Conservation (phyloP, 2,797 vertebrate species). For the Capromys pilorides region DNA sequence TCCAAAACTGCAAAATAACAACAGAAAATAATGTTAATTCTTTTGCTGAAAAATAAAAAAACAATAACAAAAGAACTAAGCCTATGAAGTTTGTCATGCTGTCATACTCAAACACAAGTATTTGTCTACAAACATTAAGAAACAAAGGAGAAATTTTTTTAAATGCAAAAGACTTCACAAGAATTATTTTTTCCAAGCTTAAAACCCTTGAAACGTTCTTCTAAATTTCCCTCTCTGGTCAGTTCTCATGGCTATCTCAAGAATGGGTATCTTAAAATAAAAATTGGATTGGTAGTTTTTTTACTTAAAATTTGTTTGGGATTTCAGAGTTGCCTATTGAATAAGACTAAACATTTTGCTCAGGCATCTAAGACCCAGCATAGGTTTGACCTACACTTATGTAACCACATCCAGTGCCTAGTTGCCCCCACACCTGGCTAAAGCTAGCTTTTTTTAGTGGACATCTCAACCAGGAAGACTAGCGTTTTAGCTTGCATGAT, state of each 20-base stretch:
- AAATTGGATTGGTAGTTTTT: conserved; percentile 21
- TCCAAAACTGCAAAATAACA: conserved; percentile 88
- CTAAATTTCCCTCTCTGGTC: neutral
- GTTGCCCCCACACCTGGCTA: no score
- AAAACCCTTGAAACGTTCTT: neutral
- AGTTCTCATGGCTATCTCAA: neutral
- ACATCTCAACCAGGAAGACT: conserved; percentile 15
- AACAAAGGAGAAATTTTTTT: neutral
- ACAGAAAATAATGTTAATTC: conserved; percentile 75
- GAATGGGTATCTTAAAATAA: conserved; percentile 20
- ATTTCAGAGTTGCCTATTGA: neutral
- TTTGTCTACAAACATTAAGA: conserved; percentile 32
- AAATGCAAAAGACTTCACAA: conserved; percentile 15
- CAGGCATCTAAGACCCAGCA: neutral
- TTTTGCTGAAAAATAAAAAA: neutral
- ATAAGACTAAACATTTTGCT: conserved; percentile 13
- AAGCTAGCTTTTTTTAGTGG: no score
- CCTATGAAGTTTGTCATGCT: neutral
- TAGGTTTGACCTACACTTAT: neutral
- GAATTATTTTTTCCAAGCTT: neutral
- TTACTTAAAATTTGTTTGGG: conserved; percentile 39
- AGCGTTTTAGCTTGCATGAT: neutral
- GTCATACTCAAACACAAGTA: neutral
- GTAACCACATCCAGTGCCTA: neutral
- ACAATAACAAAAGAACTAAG: neutral